Evolutionary conservation across 2,113 vertebrate species (phyloP).

Genomic region (Cryptotis parvus): DNA sequence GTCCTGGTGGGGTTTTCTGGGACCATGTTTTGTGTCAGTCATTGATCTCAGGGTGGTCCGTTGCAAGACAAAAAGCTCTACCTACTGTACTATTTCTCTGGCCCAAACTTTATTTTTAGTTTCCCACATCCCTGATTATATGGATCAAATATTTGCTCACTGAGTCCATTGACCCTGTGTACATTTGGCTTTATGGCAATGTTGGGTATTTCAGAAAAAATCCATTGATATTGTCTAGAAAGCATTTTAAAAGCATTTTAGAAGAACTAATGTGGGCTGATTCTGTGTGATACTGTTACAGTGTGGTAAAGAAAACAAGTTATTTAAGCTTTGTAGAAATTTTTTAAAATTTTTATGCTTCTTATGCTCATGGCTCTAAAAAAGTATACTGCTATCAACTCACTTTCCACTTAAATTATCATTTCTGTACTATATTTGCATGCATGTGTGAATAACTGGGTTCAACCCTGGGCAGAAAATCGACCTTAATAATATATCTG

Average conservation of each 20-base stretch:
- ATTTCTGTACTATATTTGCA: too few species aligned
- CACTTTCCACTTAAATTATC: neutral
- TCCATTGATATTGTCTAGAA: neutral
- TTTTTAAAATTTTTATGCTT: neutral
- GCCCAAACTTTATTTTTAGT: neutral
- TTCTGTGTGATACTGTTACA: neutral
- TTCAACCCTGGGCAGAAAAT: too few species aligned
- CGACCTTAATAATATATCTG: neutral
- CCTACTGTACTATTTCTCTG: too few species aligned
- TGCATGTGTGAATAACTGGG: too few species aligned
- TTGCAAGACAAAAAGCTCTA: too few species aligned
- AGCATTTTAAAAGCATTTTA: too few species aligned
- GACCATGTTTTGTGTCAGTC: too few species aligned
- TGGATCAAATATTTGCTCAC: neutral
- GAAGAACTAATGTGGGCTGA: neutral
- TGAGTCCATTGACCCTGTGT: neutral
- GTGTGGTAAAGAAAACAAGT: neutral
- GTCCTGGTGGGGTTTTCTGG: too few species aligned
- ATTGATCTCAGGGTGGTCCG: too few species aligned
- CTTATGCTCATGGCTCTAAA: neutral
- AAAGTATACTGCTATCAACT: slow-evolving; percentile 21
- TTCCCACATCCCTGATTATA: neutral
- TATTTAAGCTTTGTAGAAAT: slow-evolving; percentile 20
- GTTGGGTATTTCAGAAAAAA: neutral
- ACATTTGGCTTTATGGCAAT: slow-evolving; percentile 13